These are phyloP conservation scores for Choristoneura fumiferana DNA, from an alignment of 1,140 invertebrate genomes.

Conservation along the genomic window DNA sequence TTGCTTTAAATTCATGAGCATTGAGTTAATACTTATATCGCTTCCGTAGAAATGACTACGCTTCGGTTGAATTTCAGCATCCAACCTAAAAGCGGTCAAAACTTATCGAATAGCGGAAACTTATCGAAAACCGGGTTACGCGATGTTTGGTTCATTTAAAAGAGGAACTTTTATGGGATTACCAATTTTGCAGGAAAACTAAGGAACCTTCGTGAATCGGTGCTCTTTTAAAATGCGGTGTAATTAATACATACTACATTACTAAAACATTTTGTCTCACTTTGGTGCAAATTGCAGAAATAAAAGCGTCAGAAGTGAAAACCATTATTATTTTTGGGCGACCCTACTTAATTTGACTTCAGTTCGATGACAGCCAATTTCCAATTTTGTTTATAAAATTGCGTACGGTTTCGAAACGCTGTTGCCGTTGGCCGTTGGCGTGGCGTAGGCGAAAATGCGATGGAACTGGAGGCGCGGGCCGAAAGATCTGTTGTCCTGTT, in stretches of 20 bases:
- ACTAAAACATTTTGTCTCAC: too few relatives aligned
- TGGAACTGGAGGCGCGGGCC: slow-evolving; percentile 61
- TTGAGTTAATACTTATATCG: background rate
- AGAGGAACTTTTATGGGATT: background rate
- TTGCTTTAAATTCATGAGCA: background rate
- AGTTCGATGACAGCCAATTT: too few relatives aligned
- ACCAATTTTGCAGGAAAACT: too few relatives aligned
- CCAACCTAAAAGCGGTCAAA: slow-evolving; percentile 4
- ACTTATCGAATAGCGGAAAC: background rate
- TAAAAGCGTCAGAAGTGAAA: too few relatives aligned
- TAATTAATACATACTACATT: too few relatives aligned
- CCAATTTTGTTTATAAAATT: slow-evolving; percentile 47
- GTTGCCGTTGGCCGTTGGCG: slow-evolving; percentile 28
- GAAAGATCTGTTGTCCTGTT: slow-evolving; percentile 71
- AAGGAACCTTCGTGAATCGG: too few relatives aligned
- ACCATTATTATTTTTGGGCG: too few relatives aligned
- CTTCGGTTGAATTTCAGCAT: background rate
- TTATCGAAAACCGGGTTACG: background rate
- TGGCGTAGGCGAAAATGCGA: slow-evolving; percentile 51
- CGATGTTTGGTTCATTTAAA: background rate
- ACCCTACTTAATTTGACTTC: too few relatives aligned
- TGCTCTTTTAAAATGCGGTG: too few relatives aligned
- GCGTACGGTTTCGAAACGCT: slow-evolving; percentile 45
- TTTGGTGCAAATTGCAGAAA: too few relatives aligned
- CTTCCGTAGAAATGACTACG: background rate